These are phyloP conservation scores for Grapholita molesta DNA, from an alignment of 1,140 invertebrate genomes.

Conservation along the genomic window DNA sequence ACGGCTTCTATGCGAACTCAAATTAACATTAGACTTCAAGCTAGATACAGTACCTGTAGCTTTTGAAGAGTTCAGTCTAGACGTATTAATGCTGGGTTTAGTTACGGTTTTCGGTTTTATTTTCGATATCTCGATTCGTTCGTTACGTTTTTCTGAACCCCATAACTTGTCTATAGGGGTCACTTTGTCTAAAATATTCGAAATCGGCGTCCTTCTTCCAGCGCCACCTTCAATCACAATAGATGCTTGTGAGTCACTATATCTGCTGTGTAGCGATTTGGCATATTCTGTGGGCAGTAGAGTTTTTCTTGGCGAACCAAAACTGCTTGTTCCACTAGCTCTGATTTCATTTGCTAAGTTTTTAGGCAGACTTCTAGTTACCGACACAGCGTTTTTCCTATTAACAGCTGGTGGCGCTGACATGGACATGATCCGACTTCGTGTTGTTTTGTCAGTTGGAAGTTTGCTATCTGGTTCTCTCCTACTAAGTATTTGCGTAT, in stretches of 20 bases:
- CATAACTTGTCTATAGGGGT: slow-evolving; percentile 73
- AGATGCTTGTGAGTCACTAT: slow-evolving; percentile 37
- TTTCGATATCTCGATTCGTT: slow-evolving; percentile 59
- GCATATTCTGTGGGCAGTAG: slow-evolving; percentile 68
- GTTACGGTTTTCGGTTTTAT: slow-evolving; percentile 42
- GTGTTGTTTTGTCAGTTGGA: slow-evolving; percentile 47
- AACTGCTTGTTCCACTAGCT: slow-evolving; percentile 64
- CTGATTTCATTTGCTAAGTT: slow-evolving; percentile 32
- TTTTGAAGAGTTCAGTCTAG: slow-evolving; percentile 24
- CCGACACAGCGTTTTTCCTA: slow-evolving; percentile 39
- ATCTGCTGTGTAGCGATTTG: slow-evolving; percentile 44
- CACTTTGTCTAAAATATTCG: slow-evolving; percentile 72
- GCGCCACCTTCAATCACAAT: slow-evolving; percentile 70
- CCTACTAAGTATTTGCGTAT: slow-evolving; percentile 69
- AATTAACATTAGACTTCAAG: slow-evolving; percentile 27
- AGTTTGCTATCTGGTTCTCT: slow-evolving; percentile 29
- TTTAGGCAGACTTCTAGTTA: slow-evolving; percentile 35
- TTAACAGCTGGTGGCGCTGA: slow-evolving; percentile 58
- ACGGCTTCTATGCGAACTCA: slow-evolving; percentile 58
- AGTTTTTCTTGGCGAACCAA: slow-evolving; percentile 67
- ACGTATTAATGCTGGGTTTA: slow-evolving; percentile 24
- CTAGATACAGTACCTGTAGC: slow-evolving; percentile 1
- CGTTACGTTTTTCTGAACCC: slow-evolving; percentile 70
- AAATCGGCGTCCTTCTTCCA: slow-evolving; percentile 71
- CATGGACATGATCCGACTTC: slow-evolving; percentile 55